These are phyloP conservation scores for Xiphorhynchus erythropygius DNA, from an alignment of 2,797 vertebrate species.

Conservation along the genomic window DNA sequence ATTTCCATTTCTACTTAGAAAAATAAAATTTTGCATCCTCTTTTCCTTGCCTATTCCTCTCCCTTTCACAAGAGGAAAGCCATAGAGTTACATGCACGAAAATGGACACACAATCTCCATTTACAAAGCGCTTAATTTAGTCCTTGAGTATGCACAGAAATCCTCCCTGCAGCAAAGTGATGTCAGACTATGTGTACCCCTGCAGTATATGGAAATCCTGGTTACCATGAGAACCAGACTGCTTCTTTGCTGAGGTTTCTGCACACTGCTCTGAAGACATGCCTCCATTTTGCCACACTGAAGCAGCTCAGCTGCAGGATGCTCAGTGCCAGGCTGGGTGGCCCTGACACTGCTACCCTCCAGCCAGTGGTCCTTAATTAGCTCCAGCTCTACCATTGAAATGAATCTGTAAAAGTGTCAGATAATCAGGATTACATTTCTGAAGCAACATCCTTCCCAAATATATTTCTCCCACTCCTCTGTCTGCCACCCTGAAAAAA, in stretches of 20 bases:
- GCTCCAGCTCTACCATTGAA: background rate
- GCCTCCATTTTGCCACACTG: constrained; percentile 29
- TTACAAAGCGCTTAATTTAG: constrained; percentile 48
- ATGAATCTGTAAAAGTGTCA: background rate
- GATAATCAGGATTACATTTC: background rate
- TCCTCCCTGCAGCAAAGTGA: constrained; percentile 70
- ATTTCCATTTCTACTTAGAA: background rate
- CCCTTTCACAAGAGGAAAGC: background rate
- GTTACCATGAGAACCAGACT: constrained; percentile 68
- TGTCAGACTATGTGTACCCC: constrained; percentile 46
- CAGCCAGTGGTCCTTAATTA: background rate
- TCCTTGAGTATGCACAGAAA: constrained; percentile 37
- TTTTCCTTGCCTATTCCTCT: background rate
- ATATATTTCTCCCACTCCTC: background rate
- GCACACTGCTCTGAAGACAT: background rate
- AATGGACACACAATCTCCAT: background rate
- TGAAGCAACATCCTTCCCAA: background rate
- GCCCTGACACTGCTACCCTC: background rate
- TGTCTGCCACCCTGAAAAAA: background rate
- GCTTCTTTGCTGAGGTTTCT: constrained; percentile 9
- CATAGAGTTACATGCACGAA: background rate
- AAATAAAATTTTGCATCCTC: background rate
- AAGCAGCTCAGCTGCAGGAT: background rate
- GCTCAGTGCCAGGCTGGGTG: background rate
- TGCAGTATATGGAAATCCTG: constrained; percentile 69